These are phyloP conservation scores for Engystomops pustulosus DNA, from an alignment of 2,113 vertebrate species.

Conservation along the genomic window DNA sequence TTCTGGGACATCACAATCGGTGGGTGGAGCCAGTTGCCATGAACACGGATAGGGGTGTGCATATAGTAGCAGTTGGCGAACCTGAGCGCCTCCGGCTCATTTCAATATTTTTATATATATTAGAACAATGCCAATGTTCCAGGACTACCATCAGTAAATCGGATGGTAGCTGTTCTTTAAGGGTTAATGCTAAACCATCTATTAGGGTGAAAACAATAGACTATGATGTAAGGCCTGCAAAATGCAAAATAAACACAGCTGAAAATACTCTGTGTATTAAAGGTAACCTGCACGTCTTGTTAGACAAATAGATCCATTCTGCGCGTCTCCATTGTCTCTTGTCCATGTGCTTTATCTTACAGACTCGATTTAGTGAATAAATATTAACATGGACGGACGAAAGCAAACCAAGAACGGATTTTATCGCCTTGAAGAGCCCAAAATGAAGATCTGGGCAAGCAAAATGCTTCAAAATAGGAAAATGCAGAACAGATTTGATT, in stretches of 20 bases:
- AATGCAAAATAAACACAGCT: neutral
- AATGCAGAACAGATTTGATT: neutral
- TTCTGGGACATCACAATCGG: no score
- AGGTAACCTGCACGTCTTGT: neutral
- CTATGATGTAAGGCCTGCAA: neutral
- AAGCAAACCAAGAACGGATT: neutral
- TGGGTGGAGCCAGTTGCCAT: no score
- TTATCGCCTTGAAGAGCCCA: neutral
- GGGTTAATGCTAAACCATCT: no score
- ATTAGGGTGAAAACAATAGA: no score
- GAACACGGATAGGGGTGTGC: no score
- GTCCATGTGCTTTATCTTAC: slow-evolving; percentile 2
- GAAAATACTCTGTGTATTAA: neutral
- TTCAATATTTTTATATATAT: no score
- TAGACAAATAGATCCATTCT: neutral
- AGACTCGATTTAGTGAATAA: slow-evolving; percentile 18
- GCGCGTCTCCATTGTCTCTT: slow-evolving; percentile 4
- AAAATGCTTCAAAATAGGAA: neutral
- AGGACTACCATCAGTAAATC: no score
- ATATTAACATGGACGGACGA: neutral
- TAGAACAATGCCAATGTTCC: no score
- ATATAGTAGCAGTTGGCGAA: no score
- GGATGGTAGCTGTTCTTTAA: no score
- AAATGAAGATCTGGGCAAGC: no score
- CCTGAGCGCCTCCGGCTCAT: no score